Evolutionary conservation across 2,888 invertebrate species (phyloP), one percentile per base, ranked within the genome.

Genomic region (Matsumyia berberina): DNA sequence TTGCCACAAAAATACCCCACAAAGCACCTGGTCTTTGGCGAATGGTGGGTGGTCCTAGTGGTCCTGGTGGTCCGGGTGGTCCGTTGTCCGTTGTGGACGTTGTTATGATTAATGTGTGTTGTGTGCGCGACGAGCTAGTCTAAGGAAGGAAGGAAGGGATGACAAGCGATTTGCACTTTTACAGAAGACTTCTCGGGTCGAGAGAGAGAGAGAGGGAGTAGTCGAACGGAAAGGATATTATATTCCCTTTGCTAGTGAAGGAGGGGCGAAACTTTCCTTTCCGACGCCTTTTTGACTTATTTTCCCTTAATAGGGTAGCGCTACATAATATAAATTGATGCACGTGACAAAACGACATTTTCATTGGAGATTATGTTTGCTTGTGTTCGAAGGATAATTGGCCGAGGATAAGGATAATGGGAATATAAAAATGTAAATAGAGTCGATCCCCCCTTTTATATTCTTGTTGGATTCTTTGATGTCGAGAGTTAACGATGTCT

Each of bases 51-150:
- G n/a, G n/a, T n/a, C n/a, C n/a, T n/a, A n/a, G n/a, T n/a, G n/a
- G n/a, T n/a, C n/a, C 12, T 12, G n/a, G 35, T 17, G 5, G 69
- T 42, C 5, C 4, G 24, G 1, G 24, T 35, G 29, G 19, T 39
- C 37, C 8, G 4, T 4, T 24, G 24, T 24, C n/a, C 15, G 29
- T 17, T 72, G 66, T 51, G 72, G 82, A 83, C 78, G 37, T 67
- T 77, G 46, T 70, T 70, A 76, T 85, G 79, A 80, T 80, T 83
- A 83, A 83, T 83, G 83, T 78, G 64, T 78, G 57, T 49, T 55
- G 51, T 70, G 53, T 62, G 55, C 33, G 19, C 8, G 19, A 42
- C 51, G 58, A n/a, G 49, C 49, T 11, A 33, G 29, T 35, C n/a
- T n/a, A n/a, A n/a, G n/a, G 19, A 49, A 31, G 31, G 19, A 51